These are phyloP conservation scores for Pedetes capensis DNA, from an alignment of 2,113 vertebrate species.

Conservation along the genomic window DNA sequence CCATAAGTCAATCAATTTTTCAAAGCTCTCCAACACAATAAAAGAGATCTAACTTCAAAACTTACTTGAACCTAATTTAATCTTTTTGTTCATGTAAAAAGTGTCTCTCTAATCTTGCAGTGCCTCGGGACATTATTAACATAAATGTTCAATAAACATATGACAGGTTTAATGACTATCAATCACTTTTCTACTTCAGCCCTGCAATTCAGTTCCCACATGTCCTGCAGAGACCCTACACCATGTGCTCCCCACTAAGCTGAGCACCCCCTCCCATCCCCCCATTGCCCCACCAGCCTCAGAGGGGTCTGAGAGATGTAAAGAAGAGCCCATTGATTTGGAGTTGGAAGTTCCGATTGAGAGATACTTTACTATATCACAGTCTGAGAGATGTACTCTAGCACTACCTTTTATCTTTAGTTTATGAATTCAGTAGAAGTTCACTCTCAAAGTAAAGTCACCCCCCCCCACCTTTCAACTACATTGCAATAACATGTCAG, in stretches of 20 bases:
- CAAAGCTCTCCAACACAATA: constrained; percentile 59
- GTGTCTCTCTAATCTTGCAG: constrained; percentile 1
- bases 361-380: not conserved
- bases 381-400: not conserved
- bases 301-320: not conserved
- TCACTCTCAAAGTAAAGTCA: not conserved
- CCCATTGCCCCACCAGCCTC: not conserved
- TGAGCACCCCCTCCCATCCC: accelerated
- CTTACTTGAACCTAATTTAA: constrained; percentile 60
- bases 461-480: not conserved
- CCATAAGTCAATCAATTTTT: constrained; percentile 28
- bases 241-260: not conserved
- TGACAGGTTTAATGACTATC: constrained; percentile 50
- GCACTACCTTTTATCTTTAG: not conserved
- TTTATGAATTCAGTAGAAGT: not conserved
- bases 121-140: constrained; percentile 55
- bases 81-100: constrained; percentile 14
- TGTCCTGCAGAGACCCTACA: not conserved
- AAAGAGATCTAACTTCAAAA: constrained; percentile 63
- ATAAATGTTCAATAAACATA: constrained; percentile 56
- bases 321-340: not conserved
- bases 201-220: not conserved
- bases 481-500: not conserved
- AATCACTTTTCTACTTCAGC: not conserved
- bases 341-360: not conserved